Base-by-base conservation (phyloP, 2,888 invertebrate species). In the Blastobasis lacticolella region DNA sequence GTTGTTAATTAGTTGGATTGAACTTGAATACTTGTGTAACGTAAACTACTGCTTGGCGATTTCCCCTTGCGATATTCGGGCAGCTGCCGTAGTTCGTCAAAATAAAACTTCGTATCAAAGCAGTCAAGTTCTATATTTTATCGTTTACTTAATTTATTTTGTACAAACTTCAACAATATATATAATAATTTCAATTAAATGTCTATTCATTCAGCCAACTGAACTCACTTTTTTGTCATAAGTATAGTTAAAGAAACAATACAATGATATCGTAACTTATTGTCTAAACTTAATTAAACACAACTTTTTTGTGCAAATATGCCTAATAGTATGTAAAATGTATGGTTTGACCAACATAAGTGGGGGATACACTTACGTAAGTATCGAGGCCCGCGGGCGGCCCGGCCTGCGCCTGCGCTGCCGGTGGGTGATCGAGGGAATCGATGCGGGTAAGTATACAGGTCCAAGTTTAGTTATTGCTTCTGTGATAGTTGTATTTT, bases 161-260 rank as follows among this genome's bases (percentile, higher is more conserved):
- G 89, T 89, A 89, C 89, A 89, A 89, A 89, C 87, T 89, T 89
- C 88, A 89, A 89, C 89, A 89, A 89, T 89, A 89, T 89, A 87
- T 87, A 86, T 88, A 88, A 86, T 88, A 88, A 87, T 87, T 79
- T 88, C 87, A 88, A 88, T 87, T 87, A 87, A 89, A 88, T 78
- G 80, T 87, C 87, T 88, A 88, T 23, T 88, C 85, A 83, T 88
- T 85, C 85, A 86, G 88, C 87, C 86, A 87, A 88, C 84, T 88
- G 84, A 88, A 88, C 84, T 88, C 87, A 88, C 88, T 87, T 88
- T 79, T 86, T 87, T 85, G 86, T 87, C 85, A 82, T 84, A 82
- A 83, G 77, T 83, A 83, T 81, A 81, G 71, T 83, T 72, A 78
- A 87, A 83, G 73, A 83, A 86, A 83, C 73, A 79, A 84, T 81